Evolutionary conservation across 2,113 vertebrate species (phyloP).

Genomic region (Oreochromis tanganicae): DNA sequence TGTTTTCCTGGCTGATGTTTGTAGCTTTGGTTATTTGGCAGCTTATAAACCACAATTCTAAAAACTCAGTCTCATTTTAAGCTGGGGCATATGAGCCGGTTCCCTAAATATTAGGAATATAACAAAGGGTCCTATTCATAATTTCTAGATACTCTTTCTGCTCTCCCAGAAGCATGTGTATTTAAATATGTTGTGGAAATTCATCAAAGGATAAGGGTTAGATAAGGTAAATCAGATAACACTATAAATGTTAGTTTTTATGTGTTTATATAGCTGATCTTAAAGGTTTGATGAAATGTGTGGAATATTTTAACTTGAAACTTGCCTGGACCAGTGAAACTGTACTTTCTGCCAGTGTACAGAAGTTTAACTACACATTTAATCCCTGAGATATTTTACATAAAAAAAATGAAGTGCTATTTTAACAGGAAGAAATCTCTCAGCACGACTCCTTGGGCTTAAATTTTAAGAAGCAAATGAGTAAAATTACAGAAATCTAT

Average conservation of each 20-base stretch:
- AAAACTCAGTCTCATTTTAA: not conserved
- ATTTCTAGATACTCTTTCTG: not conserved
- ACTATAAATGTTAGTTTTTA: not conserved
- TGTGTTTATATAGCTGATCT: not conserved
- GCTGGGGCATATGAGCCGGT: not conserved
- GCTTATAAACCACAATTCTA: not conserved
- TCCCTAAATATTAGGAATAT: not conserved
- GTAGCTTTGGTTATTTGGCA: not conserved
- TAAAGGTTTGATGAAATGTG: not conserved
- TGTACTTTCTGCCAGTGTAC: not conserved
- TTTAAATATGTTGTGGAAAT: not conserved
- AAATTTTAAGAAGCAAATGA: not conserved
- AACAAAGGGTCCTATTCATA: not conserved
- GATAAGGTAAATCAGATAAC: not conserved
- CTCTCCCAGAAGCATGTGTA: not conserved
- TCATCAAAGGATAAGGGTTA: not conserved
- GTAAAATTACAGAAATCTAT: not conserved
- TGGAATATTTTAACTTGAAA: not conserved
- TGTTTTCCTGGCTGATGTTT: not conserved
- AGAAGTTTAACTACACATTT: not conserved
- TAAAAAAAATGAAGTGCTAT: not conserved
- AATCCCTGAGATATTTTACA: not conserved
- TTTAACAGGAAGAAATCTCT: not conserved
- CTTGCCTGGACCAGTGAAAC: not conserved
- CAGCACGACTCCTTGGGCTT: not conserved